Evolutionary conservation across 2,888 invertebrate species (phyloP), one percentile per base, ranked within the genome.

Genomic region (Loripinus fragilis): DNA sequence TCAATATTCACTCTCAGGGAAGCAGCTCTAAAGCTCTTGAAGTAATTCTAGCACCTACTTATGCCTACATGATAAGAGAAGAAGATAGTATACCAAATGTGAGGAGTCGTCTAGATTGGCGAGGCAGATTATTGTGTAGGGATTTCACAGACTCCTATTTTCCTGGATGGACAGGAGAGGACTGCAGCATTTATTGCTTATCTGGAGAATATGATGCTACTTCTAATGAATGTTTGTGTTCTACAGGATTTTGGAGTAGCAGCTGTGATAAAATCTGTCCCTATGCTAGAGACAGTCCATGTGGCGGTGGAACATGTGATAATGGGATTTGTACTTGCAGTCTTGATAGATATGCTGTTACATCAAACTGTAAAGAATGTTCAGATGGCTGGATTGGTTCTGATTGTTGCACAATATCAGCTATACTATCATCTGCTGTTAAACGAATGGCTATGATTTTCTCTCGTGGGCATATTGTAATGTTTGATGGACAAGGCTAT

Each of bases 381-480:
- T 50, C 79, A n/a, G 33, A 64, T 33, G 89, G 87, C 0, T 90
- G 89, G 88, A 64, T 78, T 67, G 90, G 90, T 30, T 38, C 48
- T 0, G 88, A 89, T 68, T 90, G 90, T 76, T 78, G 83, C 7
- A 78, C 81, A 0, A 55, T 74, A 41, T 75, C 80, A 10, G 30
- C 66, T 30, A n/a, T 71, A 5, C 60, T 76, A 0, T 35, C 28
- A 3, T 33, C 45, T 52, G 55, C 60, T 28, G 65, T 71, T 17
- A 60, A 41, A 23, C 69, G 69, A 15, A 50, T 65, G 8, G 72
- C 66, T 33, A 71, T 55, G 17, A 72, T 85, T 12, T 87, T 80
- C 79, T 85, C 87, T 28, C 76, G 80, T 45, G 85, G 87, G 20
- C 83, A 86, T 55, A 81, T 78, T 30, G 65, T 82, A 55, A 87